Evolutionary conservation across 2,888 invertebrate genomes (phyloP).

Genomic region (Aspidiotus destructor): DNA sequence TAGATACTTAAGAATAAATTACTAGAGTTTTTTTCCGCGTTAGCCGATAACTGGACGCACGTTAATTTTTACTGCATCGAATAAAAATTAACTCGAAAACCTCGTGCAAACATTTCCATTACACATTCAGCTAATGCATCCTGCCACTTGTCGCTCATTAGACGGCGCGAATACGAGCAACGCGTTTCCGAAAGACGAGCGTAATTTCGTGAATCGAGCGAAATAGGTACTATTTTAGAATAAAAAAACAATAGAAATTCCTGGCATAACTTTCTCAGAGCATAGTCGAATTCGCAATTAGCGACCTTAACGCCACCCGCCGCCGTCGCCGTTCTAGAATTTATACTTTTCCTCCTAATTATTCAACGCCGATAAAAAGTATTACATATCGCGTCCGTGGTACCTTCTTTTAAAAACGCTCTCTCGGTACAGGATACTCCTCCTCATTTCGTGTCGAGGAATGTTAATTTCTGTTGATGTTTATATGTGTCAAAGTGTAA

Average conservation of each 20-base stretch:
- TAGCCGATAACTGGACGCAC: not conserved
- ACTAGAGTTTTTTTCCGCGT: not conserved
- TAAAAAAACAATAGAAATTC: slow-evolving; percentile 31
- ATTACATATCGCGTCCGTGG: no score
- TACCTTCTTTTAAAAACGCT: no score
- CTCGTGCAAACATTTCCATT: slow-evolving; percentile 24
- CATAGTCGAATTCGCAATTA: slow-evolving; percentile 30
- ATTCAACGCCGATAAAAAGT: no score
- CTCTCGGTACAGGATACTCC: no score
- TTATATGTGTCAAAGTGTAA: no score
- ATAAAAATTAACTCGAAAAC: slow-evolving; percentile 20
- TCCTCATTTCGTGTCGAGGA: no score
- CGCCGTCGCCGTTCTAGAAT: no score
- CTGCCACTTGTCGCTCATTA: slow-evolving; percentile 31
- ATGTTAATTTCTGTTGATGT: no score
- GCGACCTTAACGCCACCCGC: slow-evolving; percentile 21
- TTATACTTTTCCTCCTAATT: no score
- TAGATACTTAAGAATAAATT: no score
- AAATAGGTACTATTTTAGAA: slow-evolving; percentile 5
- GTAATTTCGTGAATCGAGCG: slow-evolving; percentile 9
- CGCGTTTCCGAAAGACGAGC: slow-evolving; percentile 16
- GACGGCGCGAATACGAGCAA: slow-evolving; percentile 12
- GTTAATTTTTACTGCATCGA: slow-evolving; percentile 4
- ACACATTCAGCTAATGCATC: slow-evolving; percentile 16
- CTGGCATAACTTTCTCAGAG: slow-evolving; percentile 24